These are phyloP conservation scores for Heliocidaris tuberculata DNA, from an alignment of 35 echinoderm and acorn worm species.

Conservation along the genomic window DNA sequence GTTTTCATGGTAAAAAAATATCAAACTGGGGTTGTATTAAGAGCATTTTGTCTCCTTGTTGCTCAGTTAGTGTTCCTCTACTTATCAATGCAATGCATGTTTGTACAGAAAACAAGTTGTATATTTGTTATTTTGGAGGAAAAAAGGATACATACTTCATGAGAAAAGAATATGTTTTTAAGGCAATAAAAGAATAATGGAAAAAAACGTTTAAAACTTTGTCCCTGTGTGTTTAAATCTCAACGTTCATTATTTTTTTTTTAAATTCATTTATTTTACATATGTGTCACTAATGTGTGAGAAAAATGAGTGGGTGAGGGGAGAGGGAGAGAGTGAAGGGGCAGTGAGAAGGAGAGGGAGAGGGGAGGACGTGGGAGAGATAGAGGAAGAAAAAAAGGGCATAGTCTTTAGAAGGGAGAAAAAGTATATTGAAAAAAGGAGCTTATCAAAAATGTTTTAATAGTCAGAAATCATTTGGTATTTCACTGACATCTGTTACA, in stretches of 20 bases:
- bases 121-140: neutral
- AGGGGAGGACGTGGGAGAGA: neutral
- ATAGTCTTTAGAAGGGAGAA: too few relatives aligned
- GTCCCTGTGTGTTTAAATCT: neutral
- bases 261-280: too few relatives aligned
- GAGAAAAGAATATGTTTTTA: neutral
- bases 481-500: too few relatives aligned
- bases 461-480: too few relatives aligned
- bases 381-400: neutral
- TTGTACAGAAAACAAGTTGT: neutral
- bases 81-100: neutral
- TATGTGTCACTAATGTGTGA: too few relatives aligned
- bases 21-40: too few relatives aligned
- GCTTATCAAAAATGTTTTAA: too few relatives aligned
- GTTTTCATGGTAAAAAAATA: neutral
- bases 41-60: too few relatives aligned
- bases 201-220: neutral
- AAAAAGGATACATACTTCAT: neutral
- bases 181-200: neutral
- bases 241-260: too few relatives aligned
- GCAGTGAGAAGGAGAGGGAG: neutral
- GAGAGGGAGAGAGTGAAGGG: neutral
- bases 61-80: neutral
- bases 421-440: too few relatives aligned
- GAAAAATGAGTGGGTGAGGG: too few relatives aligned